Conservation (phyloP, 2,113 vertebrate genomes). For the human (Homo sapiens) region GRCh38 chr18:32632501-32633000, state of each 20-base stretch:
- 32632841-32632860: too few species aligned
- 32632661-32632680: not conserved
- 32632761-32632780: not conserved
- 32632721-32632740: not conserved
- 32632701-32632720: not conserved
- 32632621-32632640: not conserved
- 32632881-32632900: not conserved
- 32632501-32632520: not conserved
- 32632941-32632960: not conserved
- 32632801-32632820: not conserved
- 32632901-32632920: not conserved
- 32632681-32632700: fast-evolving
- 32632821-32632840: not conserved
- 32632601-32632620: not conserved
- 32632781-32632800: not conserved
- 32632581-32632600: not conserved
- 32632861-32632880: not conserved
- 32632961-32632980: not conserved
- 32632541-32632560: not conserved
- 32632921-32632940: not conserved
- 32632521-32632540: not conserved
- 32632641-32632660: not conserved
- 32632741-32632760: not conserved
- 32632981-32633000: not conserved
- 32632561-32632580: not conserved